Percentiles rank a stretch among this genome's conserved stretches.
Conservation (phyloP, 2,888 invertebrate genomes). For the Pterobdella sp. region DNA sequence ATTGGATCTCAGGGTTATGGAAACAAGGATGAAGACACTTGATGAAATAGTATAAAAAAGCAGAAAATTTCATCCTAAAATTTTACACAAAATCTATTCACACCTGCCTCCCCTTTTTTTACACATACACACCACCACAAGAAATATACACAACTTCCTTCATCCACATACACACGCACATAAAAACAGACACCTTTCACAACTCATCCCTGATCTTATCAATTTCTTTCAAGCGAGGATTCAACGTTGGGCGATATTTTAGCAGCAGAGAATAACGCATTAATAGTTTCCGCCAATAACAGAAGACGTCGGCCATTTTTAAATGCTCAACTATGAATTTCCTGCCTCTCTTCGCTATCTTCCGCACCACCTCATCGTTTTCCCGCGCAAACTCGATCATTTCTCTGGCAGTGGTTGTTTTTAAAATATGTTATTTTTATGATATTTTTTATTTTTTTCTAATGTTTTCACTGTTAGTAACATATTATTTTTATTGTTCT, state of each 20-base stretch:
- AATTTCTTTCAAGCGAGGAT: constrained; percentile 6
- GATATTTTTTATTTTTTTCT: too few relatives aligned
- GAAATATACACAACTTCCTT: background rate
- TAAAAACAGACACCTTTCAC: background rate
- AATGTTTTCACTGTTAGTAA: too few relatives aligned
- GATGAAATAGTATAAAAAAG: too few relatives aligned
- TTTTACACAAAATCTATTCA: too few relatives aligned
- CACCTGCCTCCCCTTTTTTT: too few relatives aligned
- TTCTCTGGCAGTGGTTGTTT: too few relatives aligned
- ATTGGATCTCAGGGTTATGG: too few relatives aligned
- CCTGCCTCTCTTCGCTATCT: constrained; percentile 74
- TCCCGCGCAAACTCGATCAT: constrained; percentile 67
- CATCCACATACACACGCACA: background rate
- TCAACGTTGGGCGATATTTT: constrained; percentile 45
- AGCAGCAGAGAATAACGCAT: constrained; percentile 67
- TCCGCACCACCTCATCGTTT: constrained; percentile 65
- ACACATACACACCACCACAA: background rate
- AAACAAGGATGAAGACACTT: too few relatives aligned
- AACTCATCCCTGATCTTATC: constrained; percentile 21
- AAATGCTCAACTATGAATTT: constrained; percentile 76
- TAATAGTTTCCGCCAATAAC: constrained; percentile 77
- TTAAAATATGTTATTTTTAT: too few relatives aligned
- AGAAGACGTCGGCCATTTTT: constrained; percentile 69
- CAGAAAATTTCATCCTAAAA: too few relatives aligned
- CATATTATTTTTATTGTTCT: too few relatives aligned